Evolutionary conservation across 2,113 vertebrate genomes (phyloP), one percentile per base, ranked within the genome.

Genomic region (Syrrhaptes paradoxus): DNA sequence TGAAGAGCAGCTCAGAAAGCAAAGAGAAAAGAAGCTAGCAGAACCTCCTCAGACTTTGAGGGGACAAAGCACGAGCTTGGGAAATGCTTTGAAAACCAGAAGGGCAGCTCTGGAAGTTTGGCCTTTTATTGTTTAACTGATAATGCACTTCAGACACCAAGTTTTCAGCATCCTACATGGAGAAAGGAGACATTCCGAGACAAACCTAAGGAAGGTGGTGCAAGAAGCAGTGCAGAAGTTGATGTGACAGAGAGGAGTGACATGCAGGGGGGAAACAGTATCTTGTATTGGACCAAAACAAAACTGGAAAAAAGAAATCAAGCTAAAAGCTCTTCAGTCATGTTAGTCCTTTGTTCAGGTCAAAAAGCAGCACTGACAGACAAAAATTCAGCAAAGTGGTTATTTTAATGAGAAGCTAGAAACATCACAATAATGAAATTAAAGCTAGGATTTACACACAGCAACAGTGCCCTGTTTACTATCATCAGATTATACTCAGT

Each of bases 341-440:
- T 1, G 3, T 11, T n/a, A 66, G 7, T 45, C 17, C 7, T 68
- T 52, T 25, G 17, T 6, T 57, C 11, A n/a, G 18, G 5, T 13
- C 55, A 66, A 62, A 88, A 83, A 86, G 15, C 31, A 78, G 55
- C 62, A 63, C 0, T 28, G 32, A 34, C 31, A 25, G 38, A n/a
- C 19, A 31, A 26, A 24, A 55, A 7, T 41, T 48, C 54, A 82
- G 29, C 10, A 66, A 34, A 17, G 25, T 2, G 9, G 17, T 41
- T 57, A 25, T 28, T 72, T 45, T 11, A 25, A 43, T 29, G 29
- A 14, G 32, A 54, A 85, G 13, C 8, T 19, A 70, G 20, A 57
- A 65, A 18, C 29, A 52, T 6, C 19, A 38, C 3, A 29, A 2
- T 0, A 34, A 54, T 0, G 8, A 68, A 62, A 46, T 1, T 4